phyloP scores from a whole-genome alignment of 2,797 vertebrate species.

The Numenius phaeopus region DNA sequence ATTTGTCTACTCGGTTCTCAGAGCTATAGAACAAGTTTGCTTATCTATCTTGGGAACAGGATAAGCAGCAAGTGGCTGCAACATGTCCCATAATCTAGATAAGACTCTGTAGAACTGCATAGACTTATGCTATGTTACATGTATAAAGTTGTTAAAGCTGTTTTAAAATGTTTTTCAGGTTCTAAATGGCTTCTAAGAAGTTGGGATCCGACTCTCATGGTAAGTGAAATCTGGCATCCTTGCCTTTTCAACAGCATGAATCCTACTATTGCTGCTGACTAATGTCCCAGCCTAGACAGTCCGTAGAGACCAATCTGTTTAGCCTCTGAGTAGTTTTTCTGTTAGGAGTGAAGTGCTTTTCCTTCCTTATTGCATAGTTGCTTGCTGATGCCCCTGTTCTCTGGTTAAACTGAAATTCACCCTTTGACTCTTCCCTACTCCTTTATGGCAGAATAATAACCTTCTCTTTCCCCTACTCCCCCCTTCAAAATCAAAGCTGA shows the following conservation, averaged over 20 bases:
- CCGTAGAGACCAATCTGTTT: background rate
- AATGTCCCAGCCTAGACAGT: background rate
- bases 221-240: slow-evolving; percentile 73
- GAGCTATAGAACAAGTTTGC: background rate
- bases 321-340: background rate
- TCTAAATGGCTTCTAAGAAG: slow-evolving; percentile 99
- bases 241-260: background rate
- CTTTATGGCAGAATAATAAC: background rate
- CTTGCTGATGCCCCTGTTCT: background rate
- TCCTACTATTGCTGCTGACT: background rate
- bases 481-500: background rate
- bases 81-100: background rate
- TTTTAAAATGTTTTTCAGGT: slow-evolving; percentile 82
- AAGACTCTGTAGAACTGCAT: background rate
- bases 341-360: background rate
- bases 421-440: background rate
- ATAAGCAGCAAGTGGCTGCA: background rate
- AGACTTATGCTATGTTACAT: background rate
- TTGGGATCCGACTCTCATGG: slow-evolving; percentile 93
- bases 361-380: background rate
- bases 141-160: background rate
- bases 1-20: background rate
- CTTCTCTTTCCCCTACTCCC: background rate
- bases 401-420: background rate
- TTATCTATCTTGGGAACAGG: background rate